Base-by-base conservation (phyloP, 2,888 invertebrate genomes). In the Noctua comes region DNA sequence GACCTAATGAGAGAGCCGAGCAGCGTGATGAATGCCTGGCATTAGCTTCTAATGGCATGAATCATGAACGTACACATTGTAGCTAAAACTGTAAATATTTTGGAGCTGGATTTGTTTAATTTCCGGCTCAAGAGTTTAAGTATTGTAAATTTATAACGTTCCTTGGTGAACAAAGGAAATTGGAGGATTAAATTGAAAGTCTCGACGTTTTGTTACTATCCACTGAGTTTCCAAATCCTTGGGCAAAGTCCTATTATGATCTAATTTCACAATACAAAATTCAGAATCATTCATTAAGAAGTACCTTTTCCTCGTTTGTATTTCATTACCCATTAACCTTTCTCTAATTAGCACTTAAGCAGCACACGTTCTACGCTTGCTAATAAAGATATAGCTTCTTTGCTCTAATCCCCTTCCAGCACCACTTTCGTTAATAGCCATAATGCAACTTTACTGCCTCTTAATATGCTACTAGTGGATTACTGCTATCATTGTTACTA, bases 21-120 rank as follows among this genome's bases (percentile, higher is more conserved):
- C 65, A 64, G 68, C 57, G 71, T 85, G 83, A 88, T 83, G 86
- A 85, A 88, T 87, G 68, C 78, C 73, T n/a, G 57, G 59, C 88
- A 88, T 88, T 88, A 86, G 76, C 77, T 68, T 68, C 68, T 66
- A 87, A 88, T 82, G 73, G 82, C 73, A 84, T 83, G 79, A 77
- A 73, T 75, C 54, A 75, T 82, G 54, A 80, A 76, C 75, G 68
- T 57, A 57, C 46, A 73, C 18, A 72, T 64, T 73, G 62, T n/a
- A 74, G 68, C 54, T 13, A 68, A 31, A 18, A 40, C 66, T 68
- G 72, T 73, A 74, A 71, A 79, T 57, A 74, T 76, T 62, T 51
- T 62, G 48, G 27, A 75, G 65, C 46, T 62, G 62, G 43, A 71
- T 65, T 73, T 64, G 68, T 70, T 79, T 76, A 79, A 84, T 83